Evolutionary conservation across 2,113 vertebrate species (phyloP).

Genomic region (Cyprinodon tularosa): DNA sequence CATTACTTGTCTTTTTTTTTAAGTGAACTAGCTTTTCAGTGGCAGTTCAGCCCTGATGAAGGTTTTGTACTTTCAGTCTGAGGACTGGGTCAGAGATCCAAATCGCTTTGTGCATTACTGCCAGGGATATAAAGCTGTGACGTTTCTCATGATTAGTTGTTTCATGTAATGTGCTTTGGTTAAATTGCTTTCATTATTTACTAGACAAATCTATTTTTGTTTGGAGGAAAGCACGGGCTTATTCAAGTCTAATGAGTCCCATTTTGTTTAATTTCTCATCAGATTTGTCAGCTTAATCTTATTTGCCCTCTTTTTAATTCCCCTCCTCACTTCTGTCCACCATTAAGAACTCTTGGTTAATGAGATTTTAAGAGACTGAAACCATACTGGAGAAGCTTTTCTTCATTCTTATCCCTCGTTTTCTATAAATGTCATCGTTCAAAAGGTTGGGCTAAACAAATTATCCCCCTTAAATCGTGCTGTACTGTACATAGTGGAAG

Average conservation of each 20-base stretch:
- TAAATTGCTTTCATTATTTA: conserved; percentile 46
- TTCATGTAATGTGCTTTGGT: conserved; percentile 45
- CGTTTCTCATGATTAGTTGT: conserved; percentile 57
- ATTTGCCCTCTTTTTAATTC: conserved; percentile 16
- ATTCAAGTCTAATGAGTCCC: conserved; percentile 55
- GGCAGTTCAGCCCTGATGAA: not conserved
- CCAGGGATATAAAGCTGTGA: conserved; percentile 48
- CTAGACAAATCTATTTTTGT: conserved; percentile 52
- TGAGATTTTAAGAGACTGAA: conserved; percentile 37
- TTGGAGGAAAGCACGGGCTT: conserved; percentile 43
- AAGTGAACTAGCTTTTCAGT: conserved; percentile 8
- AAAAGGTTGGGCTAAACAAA: conserved; percentile 12
- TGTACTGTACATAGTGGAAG: conserved; percentile 1
- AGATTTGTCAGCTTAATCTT: conserved; percentile 62
- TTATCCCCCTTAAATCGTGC: not conserved
- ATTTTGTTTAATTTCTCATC: conserved; percentile 66
- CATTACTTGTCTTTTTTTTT: conserved; percentile 26
- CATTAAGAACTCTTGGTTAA: conserved; percentile 45
- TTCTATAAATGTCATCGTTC: conserved; percentile 13
- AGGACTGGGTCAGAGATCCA: conserved; percentile 43
- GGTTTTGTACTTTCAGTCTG: conserved; percentile 22
- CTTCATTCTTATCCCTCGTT: not conserved
- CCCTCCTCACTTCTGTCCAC: conserved; percentile 14
- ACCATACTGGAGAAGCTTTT: conserved; percentile 19
- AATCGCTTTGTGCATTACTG: conserved; percentile 63